Evolutionary conservation across 2,113 vertebrate genomes (phyloP).

Genomic region (Sturnus vulgaris): DNA sequence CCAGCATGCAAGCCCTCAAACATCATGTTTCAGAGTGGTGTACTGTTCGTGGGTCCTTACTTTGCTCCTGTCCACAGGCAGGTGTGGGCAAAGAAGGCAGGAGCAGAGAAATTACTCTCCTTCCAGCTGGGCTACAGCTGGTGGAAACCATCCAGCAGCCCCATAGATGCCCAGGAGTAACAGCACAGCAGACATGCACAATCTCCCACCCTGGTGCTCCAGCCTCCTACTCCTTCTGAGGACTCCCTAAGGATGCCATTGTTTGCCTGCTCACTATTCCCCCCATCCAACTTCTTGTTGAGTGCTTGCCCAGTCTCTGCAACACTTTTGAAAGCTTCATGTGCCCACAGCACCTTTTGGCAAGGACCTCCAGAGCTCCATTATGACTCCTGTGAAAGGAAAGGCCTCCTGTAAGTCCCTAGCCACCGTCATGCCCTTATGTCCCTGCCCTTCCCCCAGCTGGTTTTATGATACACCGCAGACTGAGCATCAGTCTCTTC

Average conservation of each 20-base stretch:
- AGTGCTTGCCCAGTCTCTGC: background rate
- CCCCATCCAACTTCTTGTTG: background rate
- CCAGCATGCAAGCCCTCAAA: background rate
- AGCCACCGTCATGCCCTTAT: background rate
- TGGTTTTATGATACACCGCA: background rate
- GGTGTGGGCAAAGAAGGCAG: background rate
- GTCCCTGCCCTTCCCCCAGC: background rate
- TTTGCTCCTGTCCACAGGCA: background rate
- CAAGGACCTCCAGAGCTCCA: background rate
- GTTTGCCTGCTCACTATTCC: background rate
- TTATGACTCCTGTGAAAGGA: background rate
- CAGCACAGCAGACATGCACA: background rate
- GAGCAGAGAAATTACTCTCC: background rate
- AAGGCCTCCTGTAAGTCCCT: background rate
- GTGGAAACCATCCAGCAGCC: background rate
- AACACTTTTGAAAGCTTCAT: background rate
- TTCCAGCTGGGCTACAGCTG: background rate
- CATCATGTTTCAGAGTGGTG: accelerated
- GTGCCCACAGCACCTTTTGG: background rate
- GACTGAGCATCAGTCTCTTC: background rate
- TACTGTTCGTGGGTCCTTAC: accelerated
- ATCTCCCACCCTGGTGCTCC: background rate
- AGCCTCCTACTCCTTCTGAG: background rate
- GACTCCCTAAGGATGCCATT: background rate
- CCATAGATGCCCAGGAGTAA: background rate